Conservation (phyloP, 2,797 vertebrate species). For the Chaetodon trifasciatus region DNA sequence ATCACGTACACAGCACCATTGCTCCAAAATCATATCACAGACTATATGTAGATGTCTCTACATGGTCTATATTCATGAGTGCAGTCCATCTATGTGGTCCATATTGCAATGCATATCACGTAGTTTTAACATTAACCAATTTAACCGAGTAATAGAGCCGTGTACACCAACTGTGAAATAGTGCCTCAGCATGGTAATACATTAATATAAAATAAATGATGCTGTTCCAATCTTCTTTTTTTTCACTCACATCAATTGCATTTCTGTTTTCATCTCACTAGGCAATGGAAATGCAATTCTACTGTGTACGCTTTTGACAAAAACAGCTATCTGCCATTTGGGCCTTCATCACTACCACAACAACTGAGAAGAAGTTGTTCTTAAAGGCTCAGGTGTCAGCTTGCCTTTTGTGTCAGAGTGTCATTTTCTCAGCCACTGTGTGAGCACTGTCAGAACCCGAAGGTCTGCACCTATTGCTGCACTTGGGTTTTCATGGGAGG, state of each 20-base stretch:
- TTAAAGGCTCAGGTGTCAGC: neutral
- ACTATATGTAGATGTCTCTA: conserved; percentile 25
- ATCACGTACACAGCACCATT: conserved; percentile 15
- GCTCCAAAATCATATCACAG: conserved; percentile 10
- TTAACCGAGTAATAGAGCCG: conserved; percentile 36
- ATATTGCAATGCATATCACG: conserved; percentile 37
- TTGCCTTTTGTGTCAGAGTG: conserved; percentile 3
- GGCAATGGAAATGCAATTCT: conserved; percentile 24
- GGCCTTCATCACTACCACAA: conserved; percentile 5
- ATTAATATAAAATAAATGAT: conserved; percentile 49
- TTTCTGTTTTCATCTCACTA: conserved; percentile 37
- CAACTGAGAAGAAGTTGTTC: neutral
- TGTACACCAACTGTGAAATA: conserved; percentile 50
- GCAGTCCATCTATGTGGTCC: conserved; percentile 11
- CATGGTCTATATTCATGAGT: conserved; percentile 26
- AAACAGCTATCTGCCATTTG: conserved; percentile 1
- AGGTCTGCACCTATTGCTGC: conserved; percentile 21
- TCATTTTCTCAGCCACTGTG: conserved; percentile 12
- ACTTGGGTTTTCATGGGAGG: conserved; percentile 13
- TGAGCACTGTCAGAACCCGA: neutral
- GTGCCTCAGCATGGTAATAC: conserved; percentile 35
- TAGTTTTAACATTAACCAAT: conserved; percentile 49
- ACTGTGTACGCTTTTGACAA: neutral
- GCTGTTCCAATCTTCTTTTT: conserved; percentile 20
- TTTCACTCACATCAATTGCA: conserved; percentile 36